Evolutionary conservation across 2,888 invertebrate species (phyloP).

Genomic region (Harpalus rubripes): DNA sequence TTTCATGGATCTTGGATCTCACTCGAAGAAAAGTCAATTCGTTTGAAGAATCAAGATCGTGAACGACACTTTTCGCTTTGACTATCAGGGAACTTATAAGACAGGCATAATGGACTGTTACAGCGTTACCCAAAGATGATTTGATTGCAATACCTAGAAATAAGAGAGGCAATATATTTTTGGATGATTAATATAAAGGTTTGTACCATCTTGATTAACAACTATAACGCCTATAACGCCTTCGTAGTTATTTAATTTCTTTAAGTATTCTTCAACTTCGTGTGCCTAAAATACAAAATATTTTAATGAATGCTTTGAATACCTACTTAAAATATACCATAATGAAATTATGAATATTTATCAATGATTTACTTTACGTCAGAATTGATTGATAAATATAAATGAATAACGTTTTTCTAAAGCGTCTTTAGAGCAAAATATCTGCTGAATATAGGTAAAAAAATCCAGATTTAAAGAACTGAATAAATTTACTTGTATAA

Average conservation of each 20-base stretch:
- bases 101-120: neutral
- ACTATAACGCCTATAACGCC: neutral
- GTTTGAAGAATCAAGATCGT: neutral
- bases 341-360: neutral
- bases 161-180: neutral
- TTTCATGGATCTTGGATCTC: neutral
- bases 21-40: slow-evolving; percentile 6
- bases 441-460: no score
- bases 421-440: neutral
- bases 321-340: neutral
- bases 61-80: neutral
- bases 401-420: neutral
- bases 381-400: neutral
- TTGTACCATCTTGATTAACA: neutral
- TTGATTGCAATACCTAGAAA: slow-evolving; percentile 14
- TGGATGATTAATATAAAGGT: neutral
- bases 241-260: neutral
- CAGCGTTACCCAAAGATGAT: neutral
- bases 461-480: no score
- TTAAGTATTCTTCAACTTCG: neutral
- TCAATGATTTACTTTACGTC: no score
- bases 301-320: neutral
- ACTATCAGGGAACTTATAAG: neutral
- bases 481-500: no score
- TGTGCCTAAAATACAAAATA: neutral